Evolutionary conservation across 2,888 invertebrate species (phyloP), one percentile per base, ranked within the genome.

Genomic region (Drosophila multiciliata): DNA sequence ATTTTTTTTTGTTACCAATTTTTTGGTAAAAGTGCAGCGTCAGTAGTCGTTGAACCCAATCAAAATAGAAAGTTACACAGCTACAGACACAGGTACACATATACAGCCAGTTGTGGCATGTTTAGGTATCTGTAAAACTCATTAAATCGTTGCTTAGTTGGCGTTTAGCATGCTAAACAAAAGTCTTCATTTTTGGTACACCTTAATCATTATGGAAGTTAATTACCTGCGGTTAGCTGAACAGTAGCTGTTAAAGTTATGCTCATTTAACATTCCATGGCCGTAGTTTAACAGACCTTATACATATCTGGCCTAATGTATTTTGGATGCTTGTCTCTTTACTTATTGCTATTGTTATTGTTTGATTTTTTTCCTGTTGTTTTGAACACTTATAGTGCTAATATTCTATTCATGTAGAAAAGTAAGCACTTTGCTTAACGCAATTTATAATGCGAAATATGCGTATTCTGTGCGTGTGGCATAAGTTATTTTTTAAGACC

Each of bases 31-130:
- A 85, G 87, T 85, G 85, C 85, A 85, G 61, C 70, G 89, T 85
- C 89, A 85, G 85, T 80, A 73, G 87, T 78, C 89, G 81, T 82
- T 87, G 87, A 87, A 89, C 87, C 70, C 73, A 62, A 62, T 55
- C 49, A 76, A 86, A 89, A 89, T 84, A 80, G 89, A 89, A 85
- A 87, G 87, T 87, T 77, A 62, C 40, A 55, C 48, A 42, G 33
- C 26, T 29, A 45, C 4, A 64, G 6, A 32, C 48, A 38, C 35
- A 66, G 5, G 35, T 42, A 45, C 35, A 35, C 23, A 54, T 32
- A 55, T 33, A 32, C 32, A 54, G 38, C 23, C 20, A 45, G 2
- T 45, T 7, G 45, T 45, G 36, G 20, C 5, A 66, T 66, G 48
- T 49, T 68, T 55, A 38, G 54, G 61, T 59, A 33, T 52, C 32